These are phyloP conservation scores for Epinephelus coioides DNA, from an alignment of 2,797 vertebrate species.

Conservation along the genomic window DNA sequence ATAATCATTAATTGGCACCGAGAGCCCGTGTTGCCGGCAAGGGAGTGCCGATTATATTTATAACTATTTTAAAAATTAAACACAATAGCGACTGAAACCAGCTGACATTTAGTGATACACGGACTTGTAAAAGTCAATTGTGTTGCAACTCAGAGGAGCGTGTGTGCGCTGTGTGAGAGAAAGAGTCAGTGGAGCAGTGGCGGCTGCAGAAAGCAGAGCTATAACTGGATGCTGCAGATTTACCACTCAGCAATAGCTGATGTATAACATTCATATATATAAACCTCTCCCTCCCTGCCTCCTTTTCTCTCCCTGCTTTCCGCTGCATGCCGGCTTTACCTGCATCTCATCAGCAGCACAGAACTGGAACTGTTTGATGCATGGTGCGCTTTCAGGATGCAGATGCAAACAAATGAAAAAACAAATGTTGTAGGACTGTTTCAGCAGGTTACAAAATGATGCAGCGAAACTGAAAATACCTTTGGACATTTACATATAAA, in stretches of 20 bases:
- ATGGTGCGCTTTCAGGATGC: slow-evolving; percentile 17
- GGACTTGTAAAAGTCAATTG: slow-evolving; percentile 50
- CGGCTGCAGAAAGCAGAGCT: slow-evolving; percentile 14
- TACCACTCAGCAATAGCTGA: slow-evolving; percentile 38
- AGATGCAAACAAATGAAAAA: slow-evolving; percentile 17
- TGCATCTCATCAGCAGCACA: slow-evolving; percentile 40
- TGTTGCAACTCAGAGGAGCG: slow-evolving; percentile 3
- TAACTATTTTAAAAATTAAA: slow-evolving; percentile 57
- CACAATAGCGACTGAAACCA: slow-evolving; percentile 30
- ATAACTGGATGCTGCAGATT: slow-evolving; percentile 53
- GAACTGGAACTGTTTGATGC: slow-evolving; percentile 33
- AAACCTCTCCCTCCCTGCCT: background rate
- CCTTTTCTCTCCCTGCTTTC: background rate
- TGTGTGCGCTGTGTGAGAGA: background rate
- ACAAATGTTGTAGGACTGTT: background rate
- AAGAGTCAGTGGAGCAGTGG: background rate
- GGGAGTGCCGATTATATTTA: slow-evolving; percentile 51
- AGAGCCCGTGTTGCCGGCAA: slow-evolving; percentile 40
- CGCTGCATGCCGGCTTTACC: slow-evolving; percentile 9
- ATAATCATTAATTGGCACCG: slow-evolving; percentile 49
- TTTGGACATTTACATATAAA: slow-evolving; percentile 35
- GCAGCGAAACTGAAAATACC: slow-evolving; percentile 35
- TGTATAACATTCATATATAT: slow-evolving; percentile 21
- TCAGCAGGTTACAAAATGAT: slow-evolving; percentile 45
- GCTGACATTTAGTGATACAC: slow-evolving; percentile 60